Evolutionary conservation across 2,888 invertebrate genomes (phyloP).

Genomic region (Drosophila histrio): DNA sequence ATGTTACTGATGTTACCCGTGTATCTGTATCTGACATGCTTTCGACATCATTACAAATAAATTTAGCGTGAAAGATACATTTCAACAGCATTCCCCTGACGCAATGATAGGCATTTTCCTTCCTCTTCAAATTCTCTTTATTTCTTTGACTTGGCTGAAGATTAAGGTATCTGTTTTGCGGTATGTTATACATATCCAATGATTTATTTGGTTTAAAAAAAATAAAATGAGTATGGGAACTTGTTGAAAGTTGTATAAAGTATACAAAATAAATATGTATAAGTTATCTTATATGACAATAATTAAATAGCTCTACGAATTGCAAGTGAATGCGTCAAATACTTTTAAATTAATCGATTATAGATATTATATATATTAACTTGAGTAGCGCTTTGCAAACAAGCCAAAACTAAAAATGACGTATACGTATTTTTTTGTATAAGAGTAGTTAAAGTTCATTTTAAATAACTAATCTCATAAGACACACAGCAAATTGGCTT

Average conservation of each 20-base stretch:
- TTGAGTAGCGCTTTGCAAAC: neutral
- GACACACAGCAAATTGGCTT: slow-evolving; percentile 31
- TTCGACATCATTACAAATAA: slow-evolving; percentile 77
- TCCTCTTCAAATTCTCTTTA: slow-evolving; percentile 5
- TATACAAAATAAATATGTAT: no score
- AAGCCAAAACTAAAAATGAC: neutral
- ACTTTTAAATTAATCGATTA: no score
- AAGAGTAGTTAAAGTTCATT: neutral
- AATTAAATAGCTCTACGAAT: no score
- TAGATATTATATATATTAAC: neutral
- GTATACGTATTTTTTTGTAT: neutral
- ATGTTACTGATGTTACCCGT: neutral
- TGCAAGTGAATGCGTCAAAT: no score
- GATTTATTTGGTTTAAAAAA: slow-evolving; percentile 37
- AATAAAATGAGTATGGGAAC: slow-evolving; percentile 31
- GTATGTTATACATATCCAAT: neutral
- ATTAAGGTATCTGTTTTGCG: neutral
- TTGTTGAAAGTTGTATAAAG: slow-evolving; percentile 14
- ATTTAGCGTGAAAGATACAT: slow-evolving; percentile 79
- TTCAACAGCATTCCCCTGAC: slow-evolving; percentile 55
- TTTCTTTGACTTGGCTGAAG: neutral
- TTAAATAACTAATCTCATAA: slow-evolving; percentile 11
- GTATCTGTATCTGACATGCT: slow-evolving; percentile 51
- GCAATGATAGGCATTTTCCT: slow-evolving; percentile 58
- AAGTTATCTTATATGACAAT: no score